Base-by-base conservation (phyloP, 1,140 invertebrate genomes). In the Apis laboriosa region DNA sequence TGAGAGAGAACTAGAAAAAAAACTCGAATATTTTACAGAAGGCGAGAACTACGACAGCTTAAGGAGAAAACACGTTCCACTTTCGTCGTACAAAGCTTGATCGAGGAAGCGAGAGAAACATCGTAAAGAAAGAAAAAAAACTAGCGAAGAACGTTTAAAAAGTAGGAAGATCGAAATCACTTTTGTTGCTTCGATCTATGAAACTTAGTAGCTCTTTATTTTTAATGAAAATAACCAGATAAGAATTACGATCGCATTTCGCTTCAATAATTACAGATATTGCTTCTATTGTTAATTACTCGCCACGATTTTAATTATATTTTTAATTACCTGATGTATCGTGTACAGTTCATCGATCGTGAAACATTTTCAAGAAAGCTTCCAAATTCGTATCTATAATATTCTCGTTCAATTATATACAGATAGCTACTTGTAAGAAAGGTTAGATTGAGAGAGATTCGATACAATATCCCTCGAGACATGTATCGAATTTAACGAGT, bases 201-300 rank as follows among this genome's bases (percentile, higher is more conserved):
- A 84, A 34, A n/a, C 0, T 1, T n/a, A 11, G 15, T 51, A 51
- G 8, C 43, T 79, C 61, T 71, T 84, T 77, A 72, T 67, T 86
- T 43, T 85, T 82, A 83, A 86, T 75, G 68, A 83, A 84, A 86
- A 79, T 85, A 76, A 72, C 74, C 79, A 79, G 66, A 86, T 75
- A 86, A 78, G 88, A 89, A 86, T 86, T 82, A 70, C 72, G 53
- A 86, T 87, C 80, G 55, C 73, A 13, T 85, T 88, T 77, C 85
- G 66, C 68, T 83, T 86, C 76, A 60, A 70, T 86, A 89, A 86
- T 88, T 83, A 79, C 88, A 84, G 85, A 86, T 86, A 88, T 78
- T 80, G 82, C 82, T 28, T 28, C 60, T 58, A 58, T 17, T 77
- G 63, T 80, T 88, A 88, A 89, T 88, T 88, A 88, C 68, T 56